Evolutionary conservation across 2,797 vertebrate genomes (phyloP), one percentile per base, ranked within the genome.

Genomic region (Salarias fasciatus): DNA sequence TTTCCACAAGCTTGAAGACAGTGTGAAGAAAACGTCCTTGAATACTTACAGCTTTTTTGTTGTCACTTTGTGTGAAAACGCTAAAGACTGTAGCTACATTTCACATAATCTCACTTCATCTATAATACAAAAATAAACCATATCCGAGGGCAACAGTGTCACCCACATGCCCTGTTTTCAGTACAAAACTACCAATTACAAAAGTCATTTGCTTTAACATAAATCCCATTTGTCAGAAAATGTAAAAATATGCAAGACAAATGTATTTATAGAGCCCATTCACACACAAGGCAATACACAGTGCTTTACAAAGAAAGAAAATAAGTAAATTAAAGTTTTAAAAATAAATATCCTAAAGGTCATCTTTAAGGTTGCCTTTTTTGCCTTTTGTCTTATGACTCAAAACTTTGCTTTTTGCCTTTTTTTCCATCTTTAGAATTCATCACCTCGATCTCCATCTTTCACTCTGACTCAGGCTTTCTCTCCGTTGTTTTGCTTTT

Each of bases 381-480:
- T 2, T 43, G n/a, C n/a, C n/a, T 4, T 48, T 7, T 14, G 8
- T 42, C 6, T 18, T 14, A 47, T 29, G 4, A 13, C 8, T 14
- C 12, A 35, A 9, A 33, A 43, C 40, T 12, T 29, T 63, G 47
- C 30, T 1, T 36, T 1, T 35, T 18, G 0, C 4, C 2, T 35
- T 61, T 56, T 55, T 60, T 7, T 5, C n/a, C 33, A 18, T 49
- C 15, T 60, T 8, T 53, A 38, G 45, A 55, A 56, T 47, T 40
- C 43, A 59, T 63, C 67, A 35, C 56, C 14, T 62, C 53, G 61
- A 72, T 70, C 42, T 58, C 31, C 0, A 13, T 38, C 42, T 68
- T 36, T 63, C 60, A 49, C 15, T 63, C 48, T 69, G 29, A 53
- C 43, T 35, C 49, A 62, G 29, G 1, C 41, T 45, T 62, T 41